phyloP scores from a whole-genome alignment of 2,888 invertebrate genomes.

The Brachylomia viminalis region DNA sequence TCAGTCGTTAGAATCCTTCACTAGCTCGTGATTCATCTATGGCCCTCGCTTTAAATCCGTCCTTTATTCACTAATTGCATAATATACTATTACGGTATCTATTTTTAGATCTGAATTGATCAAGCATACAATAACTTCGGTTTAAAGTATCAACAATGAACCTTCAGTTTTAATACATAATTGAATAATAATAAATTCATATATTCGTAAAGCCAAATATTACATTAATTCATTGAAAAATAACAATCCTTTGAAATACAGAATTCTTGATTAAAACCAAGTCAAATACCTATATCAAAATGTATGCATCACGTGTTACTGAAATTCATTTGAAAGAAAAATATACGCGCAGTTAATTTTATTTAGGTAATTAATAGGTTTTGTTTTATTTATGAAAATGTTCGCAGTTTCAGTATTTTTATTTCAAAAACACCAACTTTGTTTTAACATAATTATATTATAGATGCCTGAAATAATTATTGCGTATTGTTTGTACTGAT shows the following conservation, averaged over 20 bases:
- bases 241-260: conserved; percentile 26
- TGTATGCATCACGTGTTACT: conserved; percentile 2
- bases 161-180: not conserved
- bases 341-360: not conserved
- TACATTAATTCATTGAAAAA: conserved; percentile 9
- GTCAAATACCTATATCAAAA: conserved; percentile 4
- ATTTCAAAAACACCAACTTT: not conserved
- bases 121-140: not conserved
- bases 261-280: conserved; percentile 9
- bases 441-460: not conserved
- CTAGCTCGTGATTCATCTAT: no score
- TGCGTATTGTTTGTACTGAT: not conserved
- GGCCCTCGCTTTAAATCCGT: no score
- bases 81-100: no score
- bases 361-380: no score
- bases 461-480: not conserved
- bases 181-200: no score
- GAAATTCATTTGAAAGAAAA: conserved; percentile 29
- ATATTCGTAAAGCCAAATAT: not conserved
- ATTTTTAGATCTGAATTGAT: not conserved
- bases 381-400: conserved; percentile 3
- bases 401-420: conserved; percentile 2
- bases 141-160: not conserved
- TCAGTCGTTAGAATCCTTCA: no score
- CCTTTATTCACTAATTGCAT: no score